A percentile compares a stretch with the other conserved stretches of the same genome.
These are phyloP conservation scores for Brachionus rubens DNA, from an alignment of 1,140 invertebrate species.

Conservation along the genomic window DNA sequence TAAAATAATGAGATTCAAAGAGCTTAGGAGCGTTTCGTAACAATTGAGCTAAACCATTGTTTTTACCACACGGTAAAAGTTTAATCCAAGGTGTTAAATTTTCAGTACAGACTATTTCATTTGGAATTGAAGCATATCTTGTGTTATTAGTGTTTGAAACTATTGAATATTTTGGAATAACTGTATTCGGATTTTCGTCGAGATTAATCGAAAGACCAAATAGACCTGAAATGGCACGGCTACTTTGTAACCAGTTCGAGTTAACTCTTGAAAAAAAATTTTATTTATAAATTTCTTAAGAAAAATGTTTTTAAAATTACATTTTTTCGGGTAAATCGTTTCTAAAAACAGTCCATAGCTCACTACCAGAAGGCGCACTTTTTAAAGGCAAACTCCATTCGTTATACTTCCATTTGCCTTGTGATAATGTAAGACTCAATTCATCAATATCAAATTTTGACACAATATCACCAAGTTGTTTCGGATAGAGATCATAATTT, in stretches of 20 bases:
- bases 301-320: constrained; percentile 49
- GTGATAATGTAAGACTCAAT: constrained; percentile 82
- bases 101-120: constrained; percentile 92
- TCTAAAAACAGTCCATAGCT: constrained; percentile 85
- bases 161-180: background rate
- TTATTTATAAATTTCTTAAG: background rate
- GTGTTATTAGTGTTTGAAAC: constrained; percentile 52
- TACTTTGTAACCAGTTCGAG: constrained; percentile 31
- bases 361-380: constrained; percentile 83
- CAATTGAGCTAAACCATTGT: constrained; percentile 63
- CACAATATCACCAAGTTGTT: constrained; percentile 84
- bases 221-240: constrained; percentile 34
- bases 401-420: constrained; percentile 85
- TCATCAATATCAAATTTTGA: constrained; percentile 78
- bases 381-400: constrained; percentile 84
- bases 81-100: constrained; percentile 98
- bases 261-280: constrained; percentile 10
- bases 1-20: constrained; percentile 89
- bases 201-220: constrained; percentile 34
- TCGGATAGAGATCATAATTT: constrained; percentile 82
- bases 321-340: constrained; percentile 60
- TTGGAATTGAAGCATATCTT: constrained; percentile 80
- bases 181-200: constrained; percentile 14
- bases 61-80: constrained; percentile 75
- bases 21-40: constrained; percentile 84